A percentile compares a stretch with the other conserved stretches of the same genome.
Conservation (phyloP, 2,797 vertebrate species). For the Alosa sapidissima region DNA sequence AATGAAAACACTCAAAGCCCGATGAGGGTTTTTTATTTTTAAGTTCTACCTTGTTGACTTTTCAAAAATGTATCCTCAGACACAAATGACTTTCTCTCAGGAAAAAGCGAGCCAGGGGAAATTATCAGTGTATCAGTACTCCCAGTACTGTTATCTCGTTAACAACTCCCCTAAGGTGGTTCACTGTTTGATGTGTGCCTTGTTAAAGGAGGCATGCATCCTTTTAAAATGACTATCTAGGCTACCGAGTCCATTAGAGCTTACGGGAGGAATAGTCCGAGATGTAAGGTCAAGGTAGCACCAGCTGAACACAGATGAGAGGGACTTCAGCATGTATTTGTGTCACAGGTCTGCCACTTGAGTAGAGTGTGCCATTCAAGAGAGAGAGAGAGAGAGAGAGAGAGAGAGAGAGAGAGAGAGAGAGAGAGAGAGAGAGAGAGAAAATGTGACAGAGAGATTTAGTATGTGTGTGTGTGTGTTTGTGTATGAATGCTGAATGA, state of each 20-base stretch:
- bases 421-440: neutral
- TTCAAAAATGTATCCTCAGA: neutral
- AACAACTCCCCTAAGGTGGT: neutral
- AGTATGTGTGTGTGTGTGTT: conserved; percentile 1
- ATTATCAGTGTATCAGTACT: neutral
- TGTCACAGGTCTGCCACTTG: neutral
- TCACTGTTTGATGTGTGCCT: neutral
- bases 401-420: neutral
- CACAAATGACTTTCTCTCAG: neutral
- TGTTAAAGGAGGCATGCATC: neutral
- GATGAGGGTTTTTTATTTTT: neutral
- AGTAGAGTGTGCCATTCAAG: neutral
- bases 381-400: neutral
- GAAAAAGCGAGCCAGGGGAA: neutral
- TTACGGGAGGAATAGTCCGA: neutral
- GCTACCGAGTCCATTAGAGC: neutral
- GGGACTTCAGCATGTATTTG: neutral
- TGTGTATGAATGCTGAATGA: too few species aligned
- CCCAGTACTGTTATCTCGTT: neutral
- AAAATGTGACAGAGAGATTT: neutral
- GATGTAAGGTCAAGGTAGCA: neutral
- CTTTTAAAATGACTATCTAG: neutral
- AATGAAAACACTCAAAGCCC: neutral
- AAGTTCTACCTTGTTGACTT: neutral
- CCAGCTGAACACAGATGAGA: neutral